Base-by-base conservation (phyloP, 2,888 invertebrate genomes). In the Pachliopta kotzebuea region DNA sequence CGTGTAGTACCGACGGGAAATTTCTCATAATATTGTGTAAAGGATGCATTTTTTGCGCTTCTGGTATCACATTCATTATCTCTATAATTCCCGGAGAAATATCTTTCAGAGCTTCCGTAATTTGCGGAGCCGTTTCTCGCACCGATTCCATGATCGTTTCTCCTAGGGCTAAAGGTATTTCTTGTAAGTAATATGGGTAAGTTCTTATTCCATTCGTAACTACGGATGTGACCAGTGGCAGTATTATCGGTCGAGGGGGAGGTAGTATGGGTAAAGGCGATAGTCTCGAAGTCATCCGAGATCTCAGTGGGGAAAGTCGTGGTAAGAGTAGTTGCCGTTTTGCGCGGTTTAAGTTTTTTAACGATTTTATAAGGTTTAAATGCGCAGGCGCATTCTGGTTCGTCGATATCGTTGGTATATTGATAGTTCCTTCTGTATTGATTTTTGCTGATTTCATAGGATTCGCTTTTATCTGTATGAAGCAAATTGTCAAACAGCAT, bases 41-140 rank as follows among this genome's bases (percentile, higher is more conserved):
- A n/a, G 88, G 83, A 63, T 67, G 76, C 68, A 75, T 77, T 68
- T 75, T 80, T 66, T 87, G 78, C 63, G 80, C 68, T 63, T 85
- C 80, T 42, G 91, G 91, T 59, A 91, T 75, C 62, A 87, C 80
- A 68, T 88, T 90, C 74, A 89, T 84, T 73, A 91, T 83, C 70
- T 91, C 91, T 76, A 86, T 83, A 60, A 91, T 85, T 50, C 90
- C 89, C 24, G 91, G 91, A 50, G 91, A 88, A 73, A 91, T 87
- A 64, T 90, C 90, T 68, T 80, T 88, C 72, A 91, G 70, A 1
- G 91, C 86, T 75, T 81, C 87, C 42, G 91, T 89, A 67, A 91
- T 80, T 70, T 89, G 91, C 17, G 91, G 91, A 1, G 90, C 88
- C 21, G 86, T 85, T 78, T 88, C 90, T 72, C 85, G 84, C 69